phyloP scores from a whole-genome alignment of 2,113 vertebrate species.

The Bubo bubo region DNA sequence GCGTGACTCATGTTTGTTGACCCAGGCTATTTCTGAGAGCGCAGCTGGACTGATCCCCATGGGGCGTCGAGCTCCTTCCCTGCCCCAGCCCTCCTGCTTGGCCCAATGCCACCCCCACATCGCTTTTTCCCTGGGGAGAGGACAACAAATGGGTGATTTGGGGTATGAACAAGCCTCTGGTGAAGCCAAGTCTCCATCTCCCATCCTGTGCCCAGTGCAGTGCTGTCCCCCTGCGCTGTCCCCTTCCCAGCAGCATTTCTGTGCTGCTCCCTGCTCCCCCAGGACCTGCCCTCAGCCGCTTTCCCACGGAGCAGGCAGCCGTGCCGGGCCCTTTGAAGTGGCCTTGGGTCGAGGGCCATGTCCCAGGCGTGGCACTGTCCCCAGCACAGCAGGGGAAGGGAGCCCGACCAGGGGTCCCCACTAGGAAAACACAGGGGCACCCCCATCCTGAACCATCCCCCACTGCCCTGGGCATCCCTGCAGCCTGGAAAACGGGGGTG shows the following conservation, averaged over 20 bases:
- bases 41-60: background rate
- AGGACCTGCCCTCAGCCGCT: background rate
- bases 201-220: background rate
- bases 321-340: background rate
- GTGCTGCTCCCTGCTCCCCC: background rate
- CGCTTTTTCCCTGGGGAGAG: background rate
- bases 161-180: background rate
- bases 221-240: fast-evolving
- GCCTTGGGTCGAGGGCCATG: background rate
- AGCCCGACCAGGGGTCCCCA: background rate
- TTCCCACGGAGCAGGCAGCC: slow-evolving; percentile 37
- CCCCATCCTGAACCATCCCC: fast-evolving
- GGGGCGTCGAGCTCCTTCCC: background rate
- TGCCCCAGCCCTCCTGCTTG: background rate
- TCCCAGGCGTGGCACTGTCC: background rate
- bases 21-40: slow-evolving; percentile 45
- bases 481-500: background rate
- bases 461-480: background rate
- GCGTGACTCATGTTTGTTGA: slow-evolving; percentile 62
- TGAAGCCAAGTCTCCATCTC: background rate
- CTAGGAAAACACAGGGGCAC: background rate
- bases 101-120: background rate
- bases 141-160: background rate
- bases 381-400: background rate
- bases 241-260: background rate